phyloP scores from a whole-genome alignment of 2,888 invertebrate genomes.

The Strigamia transsilvanica region DNA sequence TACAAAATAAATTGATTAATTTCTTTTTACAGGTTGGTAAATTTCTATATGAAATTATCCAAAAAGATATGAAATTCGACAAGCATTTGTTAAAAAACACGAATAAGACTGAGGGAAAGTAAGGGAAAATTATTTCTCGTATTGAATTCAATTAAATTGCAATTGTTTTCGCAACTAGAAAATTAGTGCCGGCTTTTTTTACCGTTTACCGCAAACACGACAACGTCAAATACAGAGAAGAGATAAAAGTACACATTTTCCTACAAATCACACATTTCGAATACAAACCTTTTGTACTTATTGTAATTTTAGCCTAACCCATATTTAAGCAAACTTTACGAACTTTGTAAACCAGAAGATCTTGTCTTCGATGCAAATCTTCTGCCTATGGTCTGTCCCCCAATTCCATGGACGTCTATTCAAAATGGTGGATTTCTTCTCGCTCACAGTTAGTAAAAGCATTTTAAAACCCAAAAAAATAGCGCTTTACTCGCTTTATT shows the following conservation, averaged over 20 bases:
- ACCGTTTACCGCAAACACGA: constrained; percentile 49
- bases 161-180: constrained; percentile 37
- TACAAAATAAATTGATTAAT: constrained; percentile 16
- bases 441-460: neutral
- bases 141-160: neutral
- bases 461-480: too few relatives aligned
- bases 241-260: constrained; percentile 51
- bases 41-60: constrained; percentile 85
- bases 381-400: constrained; percentile 82
- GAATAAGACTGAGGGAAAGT: constrained; percentile 67
- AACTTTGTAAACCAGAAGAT: constrained; percentile 73
- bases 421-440: constrained; percentile 79
- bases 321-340: constrained; percentile 73
- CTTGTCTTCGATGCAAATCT: constrained; percentile 76
- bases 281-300: neutral
- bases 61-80: constrained; percentile 85
- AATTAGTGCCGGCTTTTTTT: constrained; percentile 51
- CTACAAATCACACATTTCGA: neutral
- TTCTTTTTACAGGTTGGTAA: constrained; percentile 71
- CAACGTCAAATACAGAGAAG: constrained; percentile 43
- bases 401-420: constrained; percentile 81
- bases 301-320: constrained; percentile 81
- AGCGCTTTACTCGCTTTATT: neutral
- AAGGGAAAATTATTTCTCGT: neutral
- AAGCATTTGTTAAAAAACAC: constrained; percentile 72